Evolutionary conservation across 1,140 invertebrate genomes (phyloP), one percentile per base, ranked within the genome.

Genomic region (Leptinotarsa texana): DNA sequence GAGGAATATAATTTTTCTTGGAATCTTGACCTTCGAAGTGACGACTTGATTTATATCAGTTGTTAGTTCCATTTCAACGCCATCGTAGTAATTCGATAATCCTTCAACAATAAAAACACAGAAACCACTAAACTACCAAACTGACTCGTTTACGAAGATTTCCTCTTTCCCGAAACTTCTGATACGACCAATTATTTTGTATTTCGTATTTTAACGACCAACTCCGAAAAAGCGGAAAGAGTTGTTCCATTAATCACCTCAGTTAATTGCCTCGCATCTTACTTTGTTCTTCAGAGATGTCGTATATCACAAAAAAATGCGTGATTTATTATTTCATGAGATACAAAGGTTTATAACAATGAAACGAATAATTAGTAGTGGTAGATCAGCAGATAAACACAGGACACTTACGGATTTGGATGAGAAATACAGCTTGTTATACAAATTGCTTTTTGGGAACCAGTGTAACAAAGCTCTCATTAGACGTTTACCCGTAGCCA

Each of bases 121-220:
- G 8, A 42, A 42, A 11, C 33, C 33, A 42, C 8, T 42, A 42
- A 42, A 42, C 33, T 42, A 42, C 11, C 33, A 42, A 42, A 42
- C 33, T 33, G 33, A 33, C 33, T 8, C 33, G 33, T 42, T 42
- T 42, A 8, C 33, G 33, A 42, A 42, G 33, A 42, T 17, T 57
- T 15, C 51, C 51, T 17, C 51, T 57, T 57, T 18, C 4, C 51
- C 17, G n/a, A 57, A 13, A 57, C 17, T 57, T 57, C 6, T 57
- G n/a, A 57, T 57, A 57, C n/a, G n/a, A 57, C 51, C 51, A 57
- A 57, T 57, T 57, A 57, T 57, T 57, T 57, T 57, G 51, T 57
- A 57, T 15, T 17, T 17, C n/a, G 51, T 15, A 15, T 4, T 18
- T 17, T 17, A 15, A 18, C 15, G 15, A 15, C 15, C 51, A 57